A percentile compares a stretch with the other conserved stretches of the same genome.
phyloP scores from a whole-genome alignment of 2,113 vertebrate species.

The Gymnorhina tibicen region DNA sequence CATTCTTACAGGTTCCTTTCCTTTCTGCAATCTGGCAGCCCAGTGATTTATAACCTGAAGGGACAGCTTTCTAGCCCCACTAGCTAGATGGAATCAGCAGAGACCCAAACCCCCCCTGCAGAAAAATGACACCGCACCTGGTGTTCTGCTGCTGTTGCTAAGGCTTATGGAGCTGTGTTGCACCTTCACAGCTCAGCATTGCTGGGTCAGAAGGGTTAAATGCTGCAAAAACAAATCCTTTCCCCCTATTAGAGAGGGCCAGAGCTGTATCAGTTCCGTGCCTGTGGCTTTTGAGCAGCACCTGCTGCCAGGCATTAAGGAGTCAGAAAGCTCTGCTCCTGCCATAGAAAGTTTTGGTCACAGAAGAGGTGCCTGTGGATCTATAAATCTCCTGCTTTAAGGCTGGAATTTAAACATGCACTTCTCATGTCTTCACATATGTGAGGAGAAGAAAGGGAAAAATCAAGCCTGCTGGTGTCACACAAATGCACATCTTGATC shows the following conservation, averaged over 20 bases:
- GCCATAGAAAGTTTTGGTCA: not conserved
- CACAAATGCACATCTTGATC: not conserved
- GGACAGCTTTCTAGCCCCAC: not conserved
- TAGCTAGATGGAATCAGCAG: not conserved
- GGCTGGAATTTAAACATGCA: not conserved
- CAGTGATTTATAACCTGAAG: not conserved
- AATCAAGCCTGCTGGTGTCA: not conserved
- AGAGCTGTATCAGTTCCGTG: not conserved
- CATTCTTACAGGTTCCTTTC: not conserved
- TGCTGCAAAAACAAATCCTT: constrained; percentile 3
- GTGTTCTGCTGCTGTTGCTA: not conserved
- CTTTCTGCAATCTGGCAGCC: not conserved
- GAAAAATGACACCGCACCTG: not conserved
- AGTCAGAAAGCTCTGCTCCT: not conserved
- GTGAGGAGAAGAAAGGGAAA: not conserved
- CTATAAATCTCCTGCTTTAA: not conserved
- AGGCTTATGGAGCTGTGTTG: not conserved
- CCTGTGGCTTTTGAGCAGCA: not conserved
- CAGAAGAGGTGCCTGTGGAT: not conserved
- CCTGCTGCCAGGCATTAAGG: not conserved
- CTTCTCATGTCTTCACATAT: not conserved
- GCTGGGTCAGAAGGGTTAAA: constrained; percentile 26
- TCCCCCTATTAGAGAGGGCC: not conserved
- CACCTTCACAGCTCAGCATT: not conserved
- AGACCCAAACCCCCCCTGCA: not conserved